These are phyloP conservation scores for Sinocyclocheilus maitianheensis DNA, from an alignment of 2,113 vertebrate genomes.

Conservation along the genomic window DNA sequence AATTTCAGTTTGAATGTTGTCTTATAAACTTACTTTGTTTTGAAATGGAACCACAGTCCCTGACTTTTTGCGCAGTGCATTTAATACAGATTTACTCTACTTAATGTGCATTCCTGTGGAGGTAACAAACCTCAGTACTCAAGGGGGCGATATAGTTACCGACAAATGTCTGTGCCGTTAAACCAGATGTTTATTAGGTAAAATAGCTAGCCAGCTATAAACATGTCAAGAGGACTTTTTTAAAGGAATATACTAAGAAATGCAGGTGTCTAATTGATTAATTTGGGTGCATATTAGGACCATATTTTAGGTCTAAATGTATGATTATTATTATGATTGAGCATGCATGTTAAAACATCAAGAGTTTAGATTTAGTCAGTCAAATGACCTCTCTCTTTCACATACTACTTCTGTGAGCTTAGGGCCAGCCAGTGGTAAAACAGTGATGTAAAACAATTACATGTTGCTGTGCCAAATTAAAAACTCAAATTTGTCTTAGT, in stretches of 20 bases:
- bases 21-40: not conserved
- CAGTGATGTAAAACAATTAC: not conserved
- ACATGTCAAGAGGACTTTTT: not conserved
- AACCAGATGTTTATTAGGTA: not conserved
- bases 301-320: not conserved
- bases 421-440: not conserved
- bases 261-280: not conserved
- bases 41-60: not conserved
- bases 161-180: not conserved
- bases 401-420: not conserved
- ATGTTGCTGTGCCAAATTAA: not conserved
- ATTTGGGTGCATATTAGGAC: not conserved
- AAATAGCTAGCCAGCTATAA: not conserved
- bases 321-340: not conserved
- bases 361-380: not conserved
- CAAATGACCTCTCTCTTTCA: not conserved
- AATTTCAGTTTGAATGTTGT: not conserved
- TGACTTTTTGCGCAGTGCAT: not conserved
- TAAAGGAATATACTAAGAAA: not conserved
- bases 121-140: not conserved
- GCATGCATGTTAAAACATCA: not conserved
- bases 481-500: not conserved
- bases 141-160: not conserved
- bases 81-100: not conserved
- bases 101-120: not conserved